Evolutionary conservation across 1,140 invertebrate genomes (phyloP), one percentile per base, ranked within the genome.

Genomic region (Cephus cinctus): DNA sequence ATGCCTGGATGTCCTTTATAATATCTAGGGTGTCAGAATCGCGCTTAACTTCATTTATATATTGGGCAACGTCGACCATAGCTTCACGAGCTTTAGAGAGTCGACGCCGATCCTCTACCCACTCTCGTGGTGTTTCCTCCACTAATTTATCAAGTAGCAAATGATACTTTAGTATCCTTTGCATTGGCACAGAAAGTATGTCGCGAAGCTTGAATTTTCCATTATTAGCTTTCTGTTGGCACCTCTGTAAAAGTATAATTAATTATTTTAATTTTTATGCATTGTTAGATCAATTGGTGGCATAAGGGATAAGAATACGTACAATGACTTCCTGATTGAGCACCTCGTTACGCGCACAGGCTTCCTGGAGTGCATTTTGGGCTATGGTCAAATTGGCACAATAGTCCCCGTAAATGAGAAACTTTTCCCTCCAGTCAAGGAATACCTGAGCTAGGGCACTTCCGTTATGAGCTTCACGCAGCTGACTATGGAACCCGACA

Each of bases 21-120:
- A 98, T 86, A 50, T 90, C 86, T 15, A 97, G 76, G 41, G 92
- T 91, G 69, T 98, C 96, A 41, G 90, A 94, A 77, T 98, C 96
- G 36, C 96, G 78, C 64, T 97, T 98, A n/a, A 97, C 93, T 81
- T 98, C 96, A 72, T 99, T 98, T 50, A 97, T 96, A 75, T 94
- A 99, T 61, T 94, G 86, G 9, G 95, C 94, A 20, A 99, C 86
- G 75, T 99, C 96, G 47, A 94, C 84, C 96, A 98, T 99, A 19
- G 90, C 89, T 72, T 98, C 94, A 59, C 93, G 86, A n/a, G 96
- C 94, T 63, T 87, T 83, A 57, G 89, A 85, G 42, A 98, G 71
- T 11, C 86, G 86, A 9, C 84, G 80, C 63, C 87, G 88, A 60
- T 98, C 94, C 46, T 94, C 90, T 55, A 87, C 40, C 77, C 80